Evolutionary conservation across 2,113 vertebrate species (phyloP).

Genomic region (Spizaetus ornatus): DNA sequence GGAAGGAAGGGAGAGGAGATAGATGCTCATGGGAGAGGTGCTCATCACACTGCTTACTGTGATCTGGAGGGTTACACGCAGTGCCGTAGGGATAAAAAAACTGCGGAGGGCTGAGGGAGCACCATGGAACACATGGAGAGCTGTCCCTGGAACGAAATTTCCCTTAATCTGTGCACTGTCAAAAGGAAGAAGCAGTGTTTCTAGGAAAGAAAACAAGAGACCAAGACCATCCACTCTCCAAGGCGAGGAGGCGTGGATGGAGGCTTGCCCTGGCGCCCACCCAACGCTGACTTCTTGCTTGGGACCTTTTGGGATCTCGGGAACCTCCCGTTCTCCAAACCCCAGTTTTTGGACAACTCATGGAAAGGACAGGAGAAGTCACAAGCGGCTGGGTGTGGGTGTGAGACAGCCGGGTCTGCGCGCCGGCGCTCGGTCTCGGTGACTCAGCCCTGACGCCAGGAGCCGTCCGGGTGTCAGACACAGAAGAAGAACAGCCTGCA

Average conservation of each 20-base stretch:
- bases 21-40: slow-evolving; percentile 18
- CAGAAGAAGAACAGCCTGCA: background rate
- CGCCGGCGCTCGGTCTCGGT: accelerated
- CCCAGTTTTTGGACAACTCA: background rate
- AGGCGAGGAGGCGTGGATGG: accelerated
- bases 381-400: background rate
- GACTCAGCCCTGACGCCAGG: background rate
- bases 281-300: accelerated
- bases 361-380: background rate
- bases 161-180: background rate
- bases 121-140: background rate
- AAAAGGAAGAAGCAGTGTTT: background rate
- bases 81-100: background rate
- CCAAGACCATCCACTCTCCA: background rate
- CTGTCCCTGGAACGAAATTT: background rate
- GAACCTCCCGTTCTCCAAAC: background rate
- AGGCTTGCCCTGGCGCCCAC: background rate
- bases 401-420: accelerated
- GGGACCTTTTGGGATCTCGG: background rate
- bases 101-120: background rate
- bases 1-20: slow-evolving; percentile 25
- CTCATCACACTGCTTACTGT: background rate
- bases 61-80: background rate
- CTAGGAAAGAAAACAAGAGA: background rate
- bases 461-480: background rate